These are phyloP conservation scores for Rotaria magnacalcarata DNA, from an alignment of 2,888 invertebrate genomes.

Conservation along the genomic window DNA sequence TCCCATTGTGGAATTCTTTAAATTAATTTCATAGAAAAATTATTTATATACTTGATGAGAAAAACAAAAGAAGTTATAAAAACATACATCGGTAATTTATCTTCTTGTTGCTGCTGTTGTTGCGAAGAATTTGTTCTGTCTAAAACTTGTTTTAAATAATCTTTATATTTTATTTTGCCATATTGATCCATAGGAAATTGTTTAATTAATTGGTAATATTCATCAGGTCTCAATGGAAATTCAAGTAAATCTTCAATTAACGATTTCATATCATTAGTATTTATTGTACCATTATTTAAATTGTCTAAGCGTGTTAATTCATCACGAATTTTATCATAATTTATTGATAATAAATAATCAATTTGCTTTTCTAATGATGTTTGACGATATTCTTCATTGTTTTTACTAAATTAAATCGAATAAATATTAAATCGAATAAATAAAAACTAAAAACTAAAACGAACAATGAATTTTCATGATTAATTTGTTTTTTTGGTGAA, in stretches of 20 bases:
- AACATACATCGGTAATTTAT: background rate
- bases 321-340: background rate
- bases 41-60: too few relatives aligned
- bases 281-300: background rate
- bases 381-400: background rate
- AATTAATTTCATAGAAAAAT: too few relatives aligned
- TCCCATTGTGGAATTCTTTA: background rate
- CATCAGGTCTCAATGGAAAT: slow-evolving; percentile 6
- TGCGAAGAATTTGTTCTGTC: background rate
- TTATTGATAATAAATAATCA: background rate
- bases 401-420: too few relatives aligned
- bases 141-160: background rate
- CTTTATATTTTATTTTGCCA: background rate
- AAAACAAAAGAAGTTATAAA: background rate
- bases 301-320: background rate
- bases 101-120: background rate
- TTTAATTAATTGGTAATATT: background rate
- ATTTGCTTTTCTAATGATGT: background rate
- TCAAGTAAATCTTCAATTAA: slow-evolving; percentile 20
- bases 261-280: background rate
- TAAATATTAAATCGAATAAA: too few relatives aligned
- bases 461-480: background rate
- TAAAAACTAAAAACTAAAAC: background rate
- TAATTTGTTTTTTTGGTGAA: background rate
- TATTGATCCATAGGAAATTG: background rate